Conservation (phyloP, 1,140 invertebrate genomes). For the Pseudomyrmex pallidus region DNA sequence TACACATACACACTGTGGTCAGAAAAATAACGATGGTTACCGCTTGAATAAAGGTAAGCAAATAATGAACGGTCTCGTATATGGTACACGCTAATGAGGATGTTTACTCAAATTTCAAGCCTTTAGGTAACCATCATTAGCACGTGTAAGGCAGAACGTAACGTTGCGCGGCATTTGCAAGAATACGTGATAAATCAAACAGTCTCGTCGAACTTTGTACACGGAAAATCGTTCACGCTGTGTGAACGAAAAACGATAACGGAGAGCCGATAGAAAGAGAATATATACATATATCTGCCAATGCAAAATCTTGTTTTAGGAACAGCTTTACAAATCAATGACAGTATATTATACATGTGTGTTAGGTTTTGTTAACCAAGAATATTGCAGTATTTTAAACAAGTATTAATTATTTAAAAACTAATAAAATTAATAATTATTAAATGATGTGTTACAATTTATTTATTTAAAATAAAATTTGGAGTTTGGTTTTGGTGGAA, state of each 20-base stretch:
- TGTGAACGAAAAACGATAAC: neutral
- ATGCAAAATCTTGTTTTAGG: neutral
- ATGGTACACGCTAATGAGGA: constrained; percentile 26
- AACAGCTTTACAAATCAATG: neutral
- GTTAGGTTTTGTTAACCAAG: no score
- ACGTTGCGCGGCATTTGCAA: constrained; percentile 22
- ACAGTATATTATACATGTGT: neutral
- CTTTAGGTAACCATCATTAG: constrained; percentile 30
- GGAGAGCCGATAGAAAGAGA: neutral
- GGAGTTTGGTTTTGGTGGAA: no score
- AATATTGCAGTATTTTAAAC: no score
- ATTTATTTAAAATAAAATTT: no score
- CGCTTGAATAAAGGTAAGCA: neutral
- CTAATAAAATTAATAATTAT: no score
- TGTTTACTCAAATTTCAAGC: constrained; percentile 44
- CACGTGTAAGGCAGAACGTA: neutral
- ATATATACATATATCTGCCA: neutral
- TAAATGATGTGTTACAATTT: no score
- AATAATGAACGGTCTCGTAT: neutral
- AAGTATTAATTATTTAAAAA: no score
- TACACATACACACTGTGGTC: neutral
- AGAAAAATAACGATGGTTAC: constrained; percentile 11
- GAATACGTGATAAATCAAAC: constrained; percentile 19
- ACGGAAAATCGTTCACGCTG: neutral
- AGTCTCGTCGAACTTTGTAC: neutral